Base-by-base conservation (phyloP, 2,113 vertebrate genomes). In the Tychaedon coryphoeus region DNA sequence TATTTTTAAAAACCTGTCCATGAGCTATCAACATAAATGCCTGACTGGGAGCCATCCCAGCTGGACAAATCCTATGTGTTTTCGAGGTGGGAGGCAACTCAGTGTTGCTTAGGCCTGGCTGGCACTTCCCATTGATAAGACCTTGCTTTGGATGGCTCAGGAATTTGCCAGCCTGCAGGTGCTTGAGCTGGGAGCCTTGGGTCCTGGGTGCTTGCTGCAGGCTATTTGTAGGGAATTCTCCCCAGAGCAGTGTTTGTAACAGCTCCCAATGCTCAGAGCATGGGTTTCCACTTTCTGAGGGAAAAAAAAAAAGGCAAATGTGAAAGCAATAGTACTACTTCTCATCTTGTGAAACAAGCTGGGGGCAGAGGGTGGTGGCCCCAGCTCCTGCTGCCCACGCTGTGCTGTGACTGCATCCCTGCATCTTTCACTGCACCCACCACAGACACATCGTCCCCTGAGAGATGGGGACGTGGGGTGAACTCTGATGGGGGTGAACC, bases 1-100 rank as follows among this genome's bases (percentile, higher is more conserved):
- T 90, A 76, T 87, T 93, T 96, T 93, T 96, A 93, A 93, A 94
- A 75, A 23, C 47, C 58, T 1, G 0, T 73, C 72, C 60, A 31
- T n/a, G 10, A 93, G 75, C 84, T 36, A 28, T 85, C 62, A 93
- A 72, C 1, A 0, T 48, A 88, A 83, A 86, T 84, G 87, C 58
- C 87, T 75, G 87, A 88, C 40, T 16, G 53, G 92, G 43, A 96
- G 75, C 60, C 48, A 86, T 83, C 93, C 82, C 78, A 88, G 48
- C 64, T 70, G 81, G 94, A 94, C 51, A 83, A 85, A 87, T 79
- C 47, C 19, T 25, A 0, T 2, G 3, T 58, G 53, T 92, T 83
- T 86, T 77, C 3, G 4, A 15, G 3, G 65, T 57, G n/a, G 50
- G 54, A 34, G 85, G 47, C 33, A 80, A 62, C 50, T 87, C 42